phyloP scores from a whole-genome alignment of 2,113 vertebrate species.

The Prunella fulvescens region DNA sequence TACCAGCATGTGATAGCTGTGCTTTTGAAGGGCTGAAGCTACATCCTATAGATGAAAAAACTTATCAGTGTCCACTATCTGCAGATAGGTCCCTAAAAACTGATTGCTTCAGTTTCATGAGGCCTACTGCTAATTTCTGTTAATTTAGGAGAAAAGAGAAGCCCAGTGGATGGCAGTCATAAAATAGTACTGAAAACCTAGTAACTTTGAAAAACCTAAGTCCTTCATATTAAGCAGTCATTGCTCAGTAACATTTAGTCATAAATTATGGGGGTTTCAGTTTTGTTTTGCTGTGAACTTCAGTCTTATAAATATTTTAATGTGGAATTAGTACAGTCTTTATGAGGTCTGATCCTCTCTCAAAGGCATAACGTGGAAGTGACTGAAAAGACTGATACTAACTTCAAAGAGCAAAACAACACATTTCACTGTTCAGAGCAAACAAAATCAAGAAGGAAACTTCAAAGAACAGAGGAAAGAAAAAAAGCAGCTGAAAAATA shows the following conservation, averaged over 20 bases:
- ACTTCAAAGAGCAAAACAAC: background rate
- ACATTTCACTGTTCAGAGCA: background rate
- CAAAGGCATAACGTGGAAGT: background rate
- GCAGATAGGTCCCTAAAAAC: background rate
- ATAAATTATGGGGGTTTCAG: background rate
- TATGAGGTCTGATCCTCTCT: background rate
- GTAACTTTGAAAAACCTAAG: background rate
- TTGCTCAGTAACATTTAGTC: background rate
- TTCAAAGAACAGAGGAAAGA: background rate
- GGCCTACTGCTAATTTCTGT: background rate
- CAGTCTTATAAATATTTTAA: background rate
- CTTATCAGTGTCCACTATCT: background rate
- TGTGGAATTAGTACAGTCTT: background rate
- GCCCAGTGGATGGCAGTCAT: background rate
- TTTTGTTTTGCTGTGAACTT: background rate
- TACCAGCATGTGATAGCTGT: rapidly evolving
- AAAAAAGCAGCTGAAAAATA: background rate
- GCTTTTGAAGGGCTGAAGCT: background rate
- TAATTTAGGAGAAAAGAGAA: background rate
- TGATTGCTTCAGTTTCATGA: background rate
- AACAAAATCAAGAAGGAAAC: background rate
- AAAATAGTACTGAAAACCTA: background rate
- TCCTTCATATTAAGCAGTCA: background rate
- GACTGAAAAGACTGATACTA: background rate
- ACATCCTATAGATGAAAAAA: background rate